Evolutionary conservation across 2,797 vertebrate species (phyloP).

Genomic region (Echiichthys vipera): DNA sequence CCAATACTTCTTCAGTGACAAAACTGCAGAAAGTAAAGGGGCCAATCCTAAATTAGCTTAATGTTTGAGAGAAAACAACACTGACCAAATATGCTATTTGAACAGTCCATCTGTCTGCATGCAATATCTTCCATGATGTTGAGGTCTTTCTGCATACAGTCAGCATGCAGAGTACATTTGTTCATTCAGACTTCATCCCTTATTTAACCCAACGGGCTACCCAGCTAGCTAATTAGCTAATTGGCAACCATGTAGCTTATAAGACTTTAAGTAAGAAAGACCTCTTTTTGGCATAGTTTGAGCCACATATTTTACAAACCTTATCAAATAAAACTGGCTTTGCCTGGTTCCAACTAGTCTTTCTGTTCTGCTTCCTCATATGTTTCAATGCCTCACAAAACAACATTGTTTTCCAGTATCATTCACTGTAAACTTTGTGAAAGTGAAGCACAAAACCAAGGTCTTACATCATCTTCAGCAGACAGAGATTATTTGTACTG

Average conservation of each 20-base stretch:
- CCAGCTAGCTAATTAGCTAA: slow-evolving; percentile 47
- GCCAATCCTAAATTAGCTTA: not conserved
- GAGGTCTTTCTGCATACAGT: slow-evolving; percentile 8
- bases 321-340: slow-evolving; percentile 1
- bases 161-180: slow-evolving; percentile 20
- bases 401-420: not conserved
- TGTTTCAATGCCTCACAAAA: slow-evolving; percentile 6
- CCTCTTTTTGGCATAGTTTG: not conserved
- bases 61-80: not conserved
- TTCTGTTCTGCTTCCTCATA: slow-evolving; percentile 1
- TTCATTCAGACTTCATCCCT: slow-evolving; percentile 32
- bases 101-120: not conserved
- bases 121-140: not conserved
- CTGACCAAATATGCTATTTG: not conserved
- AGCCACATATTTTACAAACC: slow-evolving; percentile 10
- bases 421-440: slow-evolving; percentile 10
- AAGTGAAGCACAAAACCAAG: not conserved
- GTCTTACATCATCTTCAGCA: slow-evolving; percentile 8
- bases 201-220: slow-evolving; percentile 27
- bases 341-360: not conserved
- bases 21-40: no score
- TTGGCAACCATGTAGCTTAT: slow-evolving; percentile 24
- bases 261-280: slow-evolving; percentile 6
- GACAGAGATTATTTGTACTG: not conserved
- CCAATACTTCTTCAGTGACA: not conserved